Conservation (phyloP, 2,797 vertebrate species). For the Hyperoplus immaculatus region DNA sequence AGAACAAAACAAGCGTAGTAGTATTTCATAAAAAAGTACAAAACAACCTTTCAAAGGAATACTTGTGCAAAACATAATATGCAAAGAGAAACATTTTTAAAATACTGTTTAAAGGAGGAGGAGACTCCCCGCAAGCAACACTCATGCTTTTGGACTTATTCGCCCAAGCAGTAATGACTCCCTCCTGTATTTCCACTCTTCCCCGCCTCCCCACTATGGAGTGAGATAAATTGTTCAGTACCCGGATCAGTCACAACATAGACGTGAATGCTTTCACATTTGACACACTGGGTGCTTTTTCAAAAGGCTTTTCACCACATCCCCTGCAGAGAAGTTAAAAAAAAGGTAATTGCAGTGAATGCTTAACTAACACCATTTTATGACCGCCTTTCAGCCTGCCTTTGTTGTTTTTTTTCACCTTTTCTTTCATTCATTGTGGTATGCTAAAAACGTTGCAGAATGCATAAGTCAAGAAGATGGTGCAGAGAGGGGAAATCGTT, state of each 20-base stretch:
- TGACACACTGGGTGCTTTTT: slow-evolving; percentile 49
- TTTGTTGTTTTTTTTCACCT: slow-evolving; percentile 13
- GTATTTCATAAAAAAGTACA: slow-evolving; percentile 55
- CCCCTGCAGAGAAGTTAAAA: slow-evolving; percentile 63
- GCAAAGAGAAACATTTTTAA: slow-evolving; percentile 20
- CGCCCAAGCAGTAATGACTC: not conserved
- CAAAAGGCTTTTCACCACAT: slow-evolving; percentile 58
- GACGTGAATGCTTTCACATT: slow-evolving; percentile 39
- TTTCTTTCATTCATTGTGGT: slow-evolving; percentile 2
- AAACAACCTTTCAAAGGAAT: slow-evolving; percentile 48
- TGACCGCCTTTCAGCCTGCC: slow-evolving; percentile 65
- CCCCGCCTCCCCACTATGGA: not conserved
- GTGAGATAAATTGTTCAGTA: slow-evolving; percentile 41
- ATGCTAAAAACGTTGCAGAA: slow-evolving; percentile 43
- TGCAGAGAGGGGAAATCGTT: slow-evolving; percentile 53
- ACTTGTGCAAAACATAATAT: slow-evolving; percentile 33
- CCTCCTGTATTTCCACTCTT: not conserved
- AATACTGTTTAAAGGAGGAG: slow-evolving; percentile 43
- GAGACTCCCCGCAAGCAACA: slow-evolving; percentile 1
- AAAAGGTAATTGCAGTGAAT: slow-evolving; percentile 68
- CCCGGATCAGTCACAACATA: slow-evolving; percentile 46
- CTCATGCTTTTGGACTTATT: slow-evolving; percentile 25
- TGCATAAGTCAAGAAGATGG: slow-evolving; percentile 37
- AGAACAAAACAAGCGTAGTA: slow-evolving; percentile 46
- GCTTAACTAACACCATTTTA: slow-evolving; percentile 72